Conservation (phyloP, 2,797 vertebrate genomes). For the Peromyscus eremicus region DNA sequence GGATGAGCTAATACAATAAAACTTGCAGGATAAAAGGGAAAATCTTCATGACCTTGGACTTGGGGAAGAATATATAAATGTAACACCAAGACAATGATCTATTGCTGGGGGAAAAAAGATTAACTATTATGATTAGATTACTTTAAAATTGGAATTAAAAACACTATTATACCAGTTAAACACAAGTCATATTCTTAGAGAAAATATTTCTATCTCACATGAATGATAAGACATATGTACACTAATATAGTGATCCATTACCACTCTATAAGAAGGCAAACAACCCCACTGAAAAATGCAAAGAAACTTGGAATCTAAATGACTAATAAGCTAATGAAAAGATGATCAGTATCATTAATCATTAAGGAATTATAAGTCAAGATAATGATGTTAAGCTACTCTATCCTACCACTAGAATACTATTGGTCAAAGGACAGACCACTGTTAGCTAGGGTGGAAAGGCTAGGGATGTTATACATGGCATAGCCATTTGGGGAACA, state of each 20-base stretch:
- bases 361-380: constrained; percentile 15
- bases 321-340: constrained; percentile 39
- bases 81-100: background rate
- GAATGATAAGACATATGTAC: constrained; percentile 1
- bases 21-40: constrained; percentile 41
- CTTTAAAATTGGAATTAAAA: constrained; percentile 24
- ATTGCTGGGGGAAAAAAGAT: background rate
- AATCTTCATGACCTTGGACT: constrained; percentile 50
- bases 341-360: background rate
- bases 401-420: background rate
- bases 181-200: background rate
- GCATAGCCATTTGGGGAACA: background rate
- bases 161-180: constrained; percentile 19
- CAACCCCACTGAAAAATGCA: background rate
- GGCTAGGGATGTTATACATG: background rate
- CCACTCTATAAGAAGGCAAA: background rate
- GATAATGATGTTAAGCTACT: background rate
- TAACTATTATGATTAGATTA: background rate
- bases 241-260: background rate
- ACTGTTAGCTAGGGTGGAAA: background rate
- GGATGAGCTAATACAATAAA: constrained; percentile 1
- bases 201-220: constrained; percentile 22
- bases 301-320: constrained; percentile 52
- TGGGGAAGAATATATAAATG: background rate
- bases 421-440: background rate